phyloP scores from a whole-genome alignment of 2,113 vertebrate genomes.

The Protobothrops flavoviridis region DNA sequence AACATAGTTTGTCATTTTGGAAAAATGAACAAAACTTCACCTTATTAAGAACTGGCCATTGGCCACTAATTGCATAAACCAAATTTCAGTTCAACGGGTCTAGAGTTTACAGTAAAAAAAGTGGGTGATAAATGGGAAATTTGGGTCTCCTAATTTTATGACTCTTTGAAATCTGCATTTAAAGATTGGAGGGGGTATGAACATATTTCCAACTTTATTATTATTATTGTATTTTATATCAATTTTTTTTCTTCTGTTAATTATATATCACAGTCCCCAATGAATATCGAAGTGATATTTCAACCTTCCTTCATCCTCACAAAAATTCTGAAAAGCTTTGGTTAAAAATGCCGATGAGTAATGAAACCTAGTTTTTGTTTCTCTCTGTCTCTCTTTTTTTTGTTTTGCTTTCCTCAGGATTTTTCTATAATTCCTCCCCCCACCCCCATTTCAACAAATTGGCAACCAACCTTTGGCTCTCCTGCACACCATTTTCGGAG shows the following conservation, averaged over 20 bases:
- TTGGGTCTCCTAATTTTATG: not conserved
- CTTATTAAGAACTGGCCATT: not conserved
- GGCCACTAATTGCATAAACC: not conserved
- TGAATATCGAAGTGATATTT: not conserved
- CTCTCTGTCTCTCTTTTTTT: not conserved
- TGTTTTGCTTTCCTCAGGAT: constrained; percentile 38
- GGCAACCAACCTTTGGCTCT: constrained; percentile 45
- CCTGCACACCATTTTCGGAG: constrained; percentile 39
- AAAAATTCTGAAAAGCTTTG: not conserved
- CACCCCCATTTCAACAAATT: constrained; percentile 15
- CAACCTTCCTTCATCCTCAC: not conserved
- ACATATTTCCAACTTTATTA: too few relatives aligned
- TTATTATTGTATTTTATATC: not conserved
- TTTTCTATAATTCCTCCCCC: constrained; percentile 33
- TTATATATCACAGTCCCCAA: not conserved
- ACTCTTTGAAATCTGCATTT: not conserved
- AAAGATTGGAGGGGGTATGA: too few relatives aligned
- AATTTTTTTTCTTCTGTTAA: not conserved
- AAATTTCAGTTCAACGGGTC: not conserved
- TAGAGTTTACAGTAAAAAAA: not conserved
- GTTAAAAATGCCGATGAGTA: constrained; percentile 4
- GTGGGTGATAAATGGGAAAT: not conserved
- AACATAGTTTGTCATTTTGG: not conserved
- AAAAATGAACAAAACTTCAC: not conserved
- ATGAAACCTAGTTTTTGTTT: not conserved